Conservation (phyloP, 2,888 invertebrate species). For the Conomelus anceps region DNA sequence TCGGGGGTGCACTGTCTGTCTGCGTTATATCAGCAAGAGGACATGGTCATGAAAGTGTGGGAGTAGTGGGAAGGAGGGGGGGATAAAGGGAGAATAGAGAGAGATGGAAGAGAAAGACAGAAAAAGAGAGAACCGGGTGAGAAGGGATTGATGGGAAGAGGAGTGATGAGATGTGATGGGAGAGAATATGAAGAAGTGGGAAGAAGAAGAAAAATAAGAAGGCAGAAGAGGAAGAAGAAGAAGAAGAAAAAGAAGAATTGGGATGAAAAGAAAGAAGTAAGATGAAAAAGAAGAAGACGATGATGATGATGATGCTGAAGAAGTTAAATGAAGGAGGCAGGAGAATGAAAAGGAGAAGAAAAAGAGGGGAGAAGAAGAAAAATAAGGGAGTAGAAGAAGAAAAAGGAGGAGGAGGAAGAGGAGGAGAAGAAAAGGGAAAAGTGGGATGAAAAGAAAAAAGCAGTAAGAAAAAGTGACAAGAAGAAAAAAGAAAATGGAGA, state of each 20-base stretch:
- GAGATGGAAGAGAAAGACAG: no score
- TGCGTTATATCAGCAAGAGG: no score
- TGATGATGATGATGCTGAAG: not conserved
- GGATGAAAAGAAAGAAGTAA: not conserved
- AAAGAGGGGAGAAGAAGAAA: not conserved
- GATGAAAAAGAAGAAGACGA: not conserved
- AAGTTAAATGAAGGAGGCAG: not conserved
- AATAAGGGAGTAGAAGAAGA: not conserved
- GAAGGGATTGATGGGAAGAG: no score
- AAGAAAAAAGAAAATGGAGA: not conserved
- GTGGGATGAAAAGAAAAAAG: not conserved
- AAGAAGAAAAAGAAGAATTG: not conserved
- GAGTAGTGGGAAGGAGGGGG: no score
- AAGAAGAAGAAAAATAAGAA: not conserved
- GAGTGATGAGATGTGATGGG: no score
- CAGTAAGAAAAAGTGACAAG: not conserved
- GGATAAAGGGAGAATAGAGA: no score
- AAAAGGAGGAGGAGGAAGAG: conserved; percentile 4
- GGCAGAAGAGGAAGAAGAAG: not conserved
- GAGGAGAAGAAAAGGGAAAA: conserved; percentile 4
- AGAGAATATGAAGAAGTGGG: not conserved
- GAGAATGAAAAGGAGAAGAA: not conserved
- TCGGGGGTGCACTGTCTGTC: no score
- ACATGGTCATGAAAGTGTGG: no score
- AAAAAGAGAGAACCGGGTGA: no score